phyloP scores from a whole-genome alignment of 2,888 invertebrate genomes.

The Acleris cristana region DNA sequence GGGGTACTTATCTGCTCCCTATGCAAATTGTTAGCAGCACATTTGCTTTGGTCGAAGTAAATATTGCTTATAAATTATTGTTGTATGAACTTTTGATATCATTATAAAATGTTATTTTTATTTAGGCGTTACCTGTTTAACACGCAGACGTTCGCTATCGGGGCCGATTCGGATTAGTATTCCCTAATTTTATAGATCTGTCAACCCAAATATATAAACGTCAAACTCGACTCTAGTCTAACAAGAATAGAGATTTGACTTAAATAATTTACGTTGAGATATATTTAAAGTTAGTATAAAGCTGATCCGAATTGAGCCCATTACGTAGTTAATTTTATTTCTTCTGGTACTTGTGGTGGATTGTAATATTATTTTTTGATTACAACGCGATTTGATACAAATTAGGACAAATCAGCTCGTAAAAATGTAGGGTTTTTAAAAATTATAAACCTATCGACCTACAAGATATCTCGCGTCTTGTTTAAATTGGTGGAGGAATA shows the following conservation, averaged over 20 bases:
- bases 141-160: conserved; percentile 15
- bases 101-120: conserved; percentile 3
- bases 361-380: conserved; percentile 27
- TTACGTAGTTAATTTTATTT: conserved; percentile 31
- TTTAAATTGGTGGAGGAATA: conserved; percentile 26
- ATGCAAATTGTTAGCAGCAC: too few relatives aligned
- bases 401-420: conserved; percentile 11
- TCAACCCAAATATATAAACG: too few relatives aligned
- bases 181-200: too few relatives aligned
- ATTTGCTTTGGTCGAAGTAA: too few relatives aligned
- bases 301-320: too few relatives aligned
- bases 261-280: too few relatives aligned
- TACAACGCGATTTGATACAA: conserved; percentile 8
- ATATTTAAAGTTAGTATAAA: too few relatives aligned
- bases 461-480: conserved; percentile 1
- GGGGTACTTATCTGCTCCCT: too few relatives aligned
- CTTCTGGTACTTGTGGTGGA: conserved; percentile 31
- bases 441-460: conserved; percentile 9
- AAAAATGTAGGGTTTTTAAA: background rate
- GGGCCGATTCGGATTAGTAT: too few relatives aligned
- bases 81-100: conserved; percentile 2
- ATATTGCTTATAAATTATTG: background rate
- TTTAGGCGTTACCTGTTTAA: conserved; percentile 9
- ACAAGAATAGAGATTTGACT: too few relatives aligned
- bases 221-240: too few relatives aligned